A percentile compares a stretch with the other conserved stretches of the same genome.
phyloP scores from a whole-genome alignment of 2,888 invertebrate species.

The Euproctis similis region DNA sequence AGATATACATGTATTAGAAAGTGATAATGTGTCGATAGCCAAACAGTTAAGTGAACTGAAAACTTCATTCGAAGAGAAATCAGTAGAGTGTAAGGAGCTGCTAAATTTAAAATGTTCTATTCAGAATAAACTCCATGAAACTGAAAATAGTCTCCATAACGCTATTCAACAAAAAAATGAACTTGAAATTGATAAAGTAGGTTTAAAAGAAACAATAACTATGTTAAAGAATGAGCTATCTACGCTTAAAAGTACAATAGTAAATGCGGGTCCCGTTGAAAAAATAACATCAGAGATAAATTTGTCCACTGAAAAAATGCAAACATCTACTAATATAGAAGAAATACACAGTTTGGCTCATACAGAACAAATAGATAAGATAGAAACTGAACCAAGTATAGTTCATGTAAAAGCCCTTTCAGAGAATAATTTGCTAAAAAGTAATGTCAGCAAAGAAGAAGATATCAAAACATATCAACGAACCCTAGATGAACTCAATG shows the following conservation, averaged over 20 bases:
- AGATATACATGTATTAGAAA: constrained; percentile 68
- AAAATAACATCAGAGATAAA: constrained; percentile 28
- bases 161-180: constrained; percentile 19
- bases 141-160: constrained; percentile 18
- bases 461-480: constrained; percentile 26
- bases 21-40: constrained; percentile 65
- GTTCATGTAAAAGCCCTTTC: constrained; percentile 25
- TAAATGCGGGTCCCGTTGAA: constrained; percentile 13
- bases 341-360: constrained; percentile 38
- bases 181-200: constrained; percentile 32
- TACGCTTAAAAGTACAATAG: constrained; percentile 10
- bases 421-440: constrained; percentile 34
- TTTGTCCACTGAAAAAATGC: constrained; percentile 22
- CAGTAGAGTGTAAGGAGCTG: constrained; percentile 17
- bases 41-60: constrained; percentile 63
- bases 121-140: constrained; percentile 18
- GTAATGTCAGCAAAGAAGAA: constrained; percentile 18
- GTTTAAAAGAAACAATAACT: constrained; percentile 31
- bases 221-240: constrained; percentile 21
- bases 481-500: constrained; percentile 33
- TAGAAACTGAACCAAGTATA: constrained; percentile 25
- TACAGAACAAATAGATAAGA: constrained; percentile 22
- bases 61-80: constrained; percentile 24
- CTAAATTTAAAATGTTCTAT: constrained; percentile 15
- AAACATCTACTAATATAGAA: constrained; percentile 19